Conservation (phyloP, 2,888 invertebrate species). For the Parapristionchus giblindavisi region DNA sequence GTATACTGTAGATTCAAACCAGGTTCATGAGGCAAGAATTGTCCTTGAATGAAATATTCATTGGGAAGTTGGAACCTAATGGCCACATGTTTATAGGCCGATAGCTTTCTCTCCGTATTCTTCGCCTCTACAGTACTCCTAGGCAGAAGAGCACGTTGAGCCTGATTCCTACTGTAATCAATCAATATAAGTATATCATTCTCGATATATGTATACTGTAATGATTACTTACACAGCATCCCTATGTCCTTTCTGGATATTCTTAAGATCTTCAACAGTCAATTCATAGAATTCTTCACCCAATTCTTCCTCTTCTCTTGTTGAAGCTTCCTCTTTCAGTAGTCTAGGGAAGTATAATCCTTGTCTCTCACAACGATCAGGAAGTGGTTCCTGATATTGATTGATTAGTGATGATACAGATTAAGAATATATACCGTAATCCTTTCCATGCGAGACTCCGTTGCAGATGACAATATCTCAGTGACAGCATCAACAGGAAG, state of each 20-base stretch:
- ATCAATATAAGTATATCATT: neutral
- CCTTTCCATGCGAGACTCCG: neutral
- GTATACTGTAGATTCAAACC: neutral
- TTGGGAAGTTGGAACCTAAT: constrained; percentile 18
- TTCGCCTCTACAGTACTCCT: constrained; percentile 16
- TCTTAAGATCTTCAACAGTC: constrained; percentile 36
- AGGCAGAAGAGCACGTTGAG: constrained; percentile 25
- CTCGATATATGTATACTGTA: neutral
- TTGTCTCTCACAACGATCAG: constrained; percentile 27
- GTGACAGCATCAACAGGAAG: constrained; percentile 23
- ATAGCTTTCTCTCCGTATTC: constrained; percentile 15
- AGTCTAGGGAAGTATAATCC: neutral
- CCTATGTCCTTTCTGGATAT: constrained; percentile 13
- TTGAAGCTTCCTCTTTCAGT: neutral
- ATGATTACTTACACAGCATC: constrained; percentile 15
- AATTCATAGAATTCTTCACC: constrained; percentile 35
- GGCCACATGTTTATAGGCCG: constrained; percentile 13
- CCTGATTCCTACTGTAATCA: constrained; percentile 10
- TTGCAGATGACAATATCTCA: neutral
- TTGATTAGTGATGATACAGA: no score
- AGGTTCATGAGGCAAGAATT: constrained; percentile 29
- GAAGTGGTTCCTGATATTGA: constrained; percentile 21
- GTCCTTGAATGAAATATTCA: constrained; percentile 14
- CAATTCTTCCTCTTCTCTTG: constrained; percentile 29
- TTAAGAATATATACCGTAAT: neutral